A percentile compares a stretch with the other conserved stretches of the same genome.
Conservation (phyloP, 2,888 invertebrate species). For the Drosophila austrosaltans region DNA sequence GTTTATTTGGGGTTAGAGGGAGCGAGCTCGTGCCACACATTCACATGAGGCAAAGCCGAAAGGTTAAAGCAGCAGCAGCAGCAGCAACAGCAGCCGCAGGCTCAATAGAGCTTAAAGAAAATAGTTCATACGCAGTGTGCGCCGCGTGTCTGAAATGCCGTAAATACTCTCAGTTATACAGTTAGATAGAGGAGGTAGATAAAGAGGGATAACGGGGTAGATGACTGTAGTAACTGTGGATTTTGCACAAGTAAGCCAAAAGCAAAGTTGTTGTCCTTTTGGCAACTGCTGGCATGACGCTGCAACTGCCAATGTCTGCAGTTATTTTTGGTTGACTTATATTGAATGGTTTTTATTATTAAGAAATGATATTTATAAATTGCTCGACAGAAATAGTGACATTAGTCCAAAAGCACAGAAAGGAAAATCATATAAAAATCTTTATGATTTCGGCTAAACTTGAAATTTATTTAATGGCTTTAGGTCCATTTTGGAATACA, state of each 20-base stretch:
- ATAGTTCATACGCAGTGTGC: constrained; percentile 72
- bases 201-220: background rate
- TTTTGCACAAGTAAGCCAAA: constrained; percentile 17
- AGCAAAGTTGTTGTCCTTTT: constrained; percentile 15
- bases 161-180: constrained; percentile 49
- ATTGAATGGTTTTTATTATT: constrained; percentile 21
- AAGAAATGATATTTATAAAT: constrained; percentile 17
- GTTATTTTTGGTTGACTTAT: constrained; percentile 15
- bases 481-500: no score
- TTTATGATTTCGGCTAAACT: background rate
- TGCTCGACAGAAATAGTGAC: constrained; percentile 1
- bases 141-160: constrained; percentile 64
- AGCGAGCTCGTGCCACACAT: constrained; percentile 30
- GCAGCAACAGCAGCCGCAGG: constrained; percentile 36
- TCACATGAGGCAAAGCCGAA: constrained; percentile 30
- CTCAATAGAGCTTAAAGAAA: constrained; percentile 44
- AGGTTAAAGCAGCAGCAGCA: constrained; percentile 56
- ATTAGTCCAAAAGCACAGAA: background rate
- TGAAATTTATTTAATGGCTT: background rate
- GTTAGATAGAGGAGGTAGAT: background rate
- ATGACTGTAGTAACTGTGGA: constrained; percentile 7
- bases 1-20: constrained; percentile 20
- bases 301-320: constrained; percentile 22
- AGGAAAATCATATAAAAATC: background rate
- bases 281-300: constrained; percentile 46